Evolutionary conservation across 2,797 vertebrate species (phyloP).

Genomic region (Vespertilio murinus): DNA sequence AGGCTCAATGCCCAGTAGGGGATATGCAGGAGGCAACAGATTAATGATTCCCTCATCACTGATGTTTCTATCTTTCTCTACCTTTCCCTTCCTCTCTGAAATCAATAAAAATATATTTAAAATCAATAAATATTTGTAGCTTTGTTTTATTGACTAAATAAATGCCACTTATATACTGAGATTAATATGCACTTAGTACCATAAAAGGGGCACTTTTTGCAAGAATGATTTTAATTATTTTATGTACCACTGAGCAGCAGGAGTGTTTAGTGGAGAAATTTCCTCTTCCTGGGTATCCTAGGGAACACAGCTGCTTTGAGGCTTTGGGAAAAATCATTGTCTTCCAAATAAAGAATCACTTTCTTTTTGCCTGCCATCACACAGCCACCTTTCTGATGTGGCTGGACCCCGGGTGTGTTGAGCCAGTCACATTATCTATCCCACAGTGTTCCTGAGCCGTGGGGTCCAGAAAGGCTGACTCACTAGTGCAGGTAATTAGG

Average conservation of each 20-base stretch:
- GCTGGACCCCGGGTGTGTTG: background rate
- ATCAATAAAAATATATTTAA: too few relatives aligned
- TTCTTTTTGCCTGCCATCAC: background rate
- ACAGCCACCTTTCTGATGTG: background rate
- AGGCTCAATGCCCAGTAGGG: too few relatives aligned
- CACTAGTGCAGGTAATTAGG: conserved; percentile 55
- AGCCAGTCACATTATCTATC: background rate
- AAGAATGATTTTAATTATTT: background rate
- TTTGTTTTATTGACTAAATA: conserved; percentile 9
- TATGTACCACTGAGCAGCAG: background rate
- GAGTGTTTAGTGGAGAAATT: background rate
- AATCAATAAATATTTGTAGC: background rate
- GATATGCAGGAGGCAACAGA: too few relatives aligned
- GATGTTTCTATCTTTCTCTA: too few relatives aligned
- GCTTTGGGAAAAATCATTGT: background rate
- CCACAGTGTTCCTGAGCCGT: background rate
- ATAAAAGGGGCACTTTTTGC: background rate
- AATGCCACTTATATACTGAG: background rate
- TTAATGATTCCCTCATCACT: too few relatives aligned
- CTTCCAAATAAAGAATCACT: background rate
- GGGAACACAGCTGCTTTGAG: background rate
- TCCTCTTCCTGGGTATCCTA: background rate
- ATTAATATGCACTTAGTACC: background rate
- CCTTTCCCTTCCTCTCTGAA: too few relatives aligned
- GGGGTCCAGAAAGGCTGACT: conserved; percentile 30